phyloP scores from a whole-genome alignment of 2,113 vertebrate genomes.

The Oceanodroma tethys region DNA sequence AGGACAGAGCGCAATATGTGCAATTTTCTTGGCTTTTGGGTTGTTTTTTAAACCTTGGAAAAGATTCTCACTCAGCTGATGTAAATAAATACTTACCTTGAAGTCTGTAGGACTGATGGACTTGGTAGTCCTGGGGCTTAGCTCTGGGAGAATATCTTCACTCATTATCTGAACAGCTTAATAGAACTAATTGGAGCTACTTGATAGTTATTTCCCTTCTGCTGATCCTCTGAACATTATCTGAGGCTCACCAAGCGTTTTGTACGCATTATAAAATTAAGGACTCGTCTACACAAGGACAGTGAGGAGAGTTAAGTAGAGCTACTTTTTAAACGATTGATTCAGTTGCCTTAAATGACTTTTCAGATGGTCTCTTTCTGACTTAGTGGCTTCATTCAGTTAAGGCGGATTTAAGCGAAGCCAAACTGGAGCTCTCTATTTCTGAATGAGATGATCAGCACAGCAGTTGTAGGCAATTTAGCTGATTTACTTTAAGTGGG shows the following conservation, averaged over 20 bases:
- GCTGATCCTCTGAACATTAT: background rate
- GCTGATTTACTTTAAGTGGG: background rate
- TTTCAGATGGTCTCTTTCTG: background rate
- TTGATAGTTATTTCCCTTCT: background rate
- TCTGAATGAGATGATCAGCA: background rate
- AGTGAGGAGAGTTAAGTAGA: background rate
- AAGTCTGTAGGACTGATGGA: background rate
- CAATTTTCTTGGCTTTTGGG: background rate
- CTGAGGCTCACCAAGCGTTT: background rate
- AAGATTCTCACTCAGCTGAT: background rate
- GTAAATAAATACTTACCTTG: background rate
- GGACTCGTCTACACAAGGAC: background rate
- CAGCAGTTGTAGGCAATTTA: background rate
- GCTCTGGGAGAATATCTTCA: background rate
- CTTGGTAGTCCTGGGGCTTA: background rate
- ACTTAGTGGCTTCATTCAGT: background rate
- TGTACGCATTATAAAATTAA: background rate
- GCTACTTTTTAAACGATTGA: background rate
- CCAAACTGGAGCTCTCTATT: background rate
- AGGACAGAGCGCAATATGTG: accelerated
- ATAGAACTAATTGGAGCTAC: background rate
- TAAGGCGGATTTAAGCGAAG: background rate
- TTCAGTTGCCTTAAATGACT: background rate
- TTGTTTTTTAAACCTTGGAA: background rate
- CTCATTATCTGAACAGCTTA: background rate